These are phyloP conservation scores for Clarias fuscus DNA, from an alignment of 2,797 vertebrate species.

Conservation along the genomic window DNA sequence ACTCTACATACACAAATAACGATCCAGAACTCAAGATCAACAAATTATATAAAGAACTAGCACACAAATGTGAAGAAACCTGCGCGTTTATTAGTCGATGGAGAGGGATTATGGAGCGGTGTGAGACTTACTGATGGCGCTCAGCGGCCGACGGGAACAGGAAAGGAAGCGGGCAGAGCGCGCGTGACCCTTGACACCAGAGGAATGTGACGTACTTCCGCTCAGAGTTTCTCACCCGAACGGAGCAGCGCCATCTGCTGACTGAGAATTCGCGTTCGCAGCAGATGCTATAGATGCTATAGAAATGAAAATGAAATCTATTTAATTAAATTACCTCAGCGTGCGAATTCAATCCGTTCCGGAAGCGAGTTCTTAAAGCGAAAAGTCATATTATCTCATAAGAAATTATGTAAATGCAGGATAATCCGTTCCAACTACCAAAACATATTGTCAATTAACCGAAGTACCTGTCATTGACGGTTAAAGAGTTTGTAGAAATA, in stretches of 20 bases:
- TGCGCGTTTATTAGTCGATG: slow-evolving; percentile 61
- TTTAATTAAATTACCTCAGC: neutral
- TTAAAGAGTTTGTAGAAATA: too few species aligned
- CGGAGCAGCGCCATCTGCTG: neutral
- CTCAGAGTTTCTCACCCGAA: too few species aligned
- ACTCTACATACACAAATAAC: slow-evolving; percentile 42
- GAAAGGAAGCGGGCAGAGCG: slow-evolving; percentile 73
- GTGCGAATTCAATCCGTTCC: too few species aligned
- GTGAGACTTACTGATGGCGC: slow-evolving; percentile 73
- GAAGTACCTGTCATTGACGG: too few species aligned
- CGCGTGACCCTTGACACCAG: slow-evolving; percentile 69
- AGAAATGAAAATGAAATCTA: too few species aligned
- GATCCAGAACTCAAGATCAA: fast-evolving
- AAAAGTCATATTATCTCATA: too few species aligned
- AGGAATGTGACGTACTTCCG: slow-evolving; percentile 66
- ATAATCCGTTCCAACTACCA: too few species aligned
- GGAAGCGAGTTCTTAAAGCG: too few species aligned
- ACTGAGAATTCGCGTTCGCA: neutral
- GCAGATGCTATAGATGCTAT: too few species aligned
- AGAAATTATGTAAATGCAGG: too few species aligned
- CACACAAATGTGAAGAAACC: neutral
- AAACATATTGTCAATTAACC: too few species aligned
- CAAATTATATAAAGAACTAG: fast-evolving
- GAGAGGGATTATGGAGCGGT: slow-evolving; percentile 62
- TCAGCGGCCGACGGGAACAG: slow-evolving; percentile 70